Conservation (phyloP, 37 sponge, comb jelly and placozoan species). For the Haliclona indistincta region DNA sequence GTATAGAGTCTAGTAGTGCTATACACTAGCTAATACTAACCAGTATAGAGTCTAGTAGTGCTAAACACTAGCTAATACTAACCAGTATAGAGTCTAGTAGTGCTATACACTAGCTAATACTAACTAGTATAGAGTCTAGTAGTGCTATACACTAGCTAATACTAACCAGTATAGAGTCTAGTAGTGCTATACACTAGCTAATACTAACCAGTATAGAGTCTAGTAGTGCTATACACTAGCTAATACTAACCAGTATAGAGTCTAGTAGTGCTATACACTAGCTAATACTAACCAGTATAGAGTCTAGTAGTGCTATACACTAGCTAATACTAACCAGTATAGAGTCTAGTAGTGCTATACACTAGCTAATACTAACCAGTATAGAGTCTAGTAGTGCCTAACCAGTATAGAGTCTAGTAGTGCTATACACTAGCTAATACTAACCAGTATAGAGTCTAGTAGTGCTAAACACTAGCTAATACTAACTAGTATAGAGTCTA, state of each 20-base stretch:
- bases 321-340: background rate
- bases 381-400: background rate
- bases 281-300: background rate
- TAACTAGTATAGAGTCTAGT: background rate
- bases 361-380: background rate
- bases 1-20: slow-evolving; percentile 81
- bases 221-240: background rate
- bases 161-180: background rate
- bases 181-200: background rate
- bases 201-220: background rate
- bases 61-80: no score
- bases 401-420: background rate
- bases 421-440: background rate
- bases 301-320: background rate
- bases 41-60: background rate
- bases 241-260: background rate
- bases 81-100: background rate
- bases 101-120: background rate
- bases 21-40: slow-evolving; percentile 25
- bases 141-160: background rate
- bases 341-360: background rate
- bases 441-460: background rate
- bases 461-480: background rate
- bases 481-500: background rate
- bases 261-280: background rate